phyloP scores from a whole-genome alignment of 92 coral and sea anemone species.

The Porites divaricata region DNA sequence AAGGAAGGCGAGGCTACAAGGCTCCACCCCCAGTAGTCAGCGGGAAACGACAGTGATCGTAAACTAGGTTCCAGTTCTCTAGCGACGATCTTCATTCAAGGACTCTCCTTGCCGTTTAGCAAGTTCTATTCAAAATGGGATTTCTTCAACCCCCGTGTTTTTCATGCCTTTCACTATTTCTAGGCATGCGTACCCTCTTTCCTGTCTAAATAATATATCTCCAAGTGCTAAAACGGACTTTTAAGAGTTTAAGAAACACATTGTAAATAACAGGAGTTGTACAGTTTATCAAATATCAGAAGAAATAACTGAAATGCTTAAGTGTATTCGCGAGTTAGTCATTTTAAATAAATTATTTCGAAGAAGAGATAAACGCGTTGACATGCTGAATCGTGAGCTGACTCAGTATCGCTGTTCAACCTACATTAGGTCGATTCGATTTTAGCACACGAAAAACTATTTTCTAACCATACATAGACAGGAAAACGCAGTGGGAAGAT shows the following conservation, averaged over 20 bases:
- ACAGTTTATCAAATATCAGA: neutral
- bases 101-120: neutral
- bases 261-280: neutral
- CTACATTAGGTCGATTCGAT: no score
- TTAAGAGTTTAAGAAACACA: neutral
- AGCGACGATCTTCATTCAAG: neutral
- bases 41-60: conserved; percentile 69
- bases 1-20: conserved; percentile 59
- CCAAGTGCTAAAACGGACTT: neutral
- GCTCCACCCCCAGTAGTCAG: conserved; percentile 58
- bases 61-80: conserved; percentile 44
- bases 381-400: neutral
- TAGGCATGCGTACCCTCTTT: neutral
- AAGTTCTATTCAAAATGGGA: neutral
- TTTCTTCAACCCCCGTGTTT: neutral
- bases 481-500: no score
- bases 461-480: no score
- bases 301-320: neutral
- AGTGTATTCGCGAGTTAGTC: neutral
- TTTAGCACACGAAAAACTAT: no score
- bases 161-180: neutral
- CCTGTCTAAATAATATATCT: neutral
- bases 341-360: conserved; percentile 17
- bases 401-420: no score
- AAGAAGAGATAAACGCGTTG: neutral